A percentile compares a stretch with the other conserved stretches of the same genome.
Conservation (phyloP, 2,797 vertebrate genomes). For the Bovichtus diacanthus region DNA sequence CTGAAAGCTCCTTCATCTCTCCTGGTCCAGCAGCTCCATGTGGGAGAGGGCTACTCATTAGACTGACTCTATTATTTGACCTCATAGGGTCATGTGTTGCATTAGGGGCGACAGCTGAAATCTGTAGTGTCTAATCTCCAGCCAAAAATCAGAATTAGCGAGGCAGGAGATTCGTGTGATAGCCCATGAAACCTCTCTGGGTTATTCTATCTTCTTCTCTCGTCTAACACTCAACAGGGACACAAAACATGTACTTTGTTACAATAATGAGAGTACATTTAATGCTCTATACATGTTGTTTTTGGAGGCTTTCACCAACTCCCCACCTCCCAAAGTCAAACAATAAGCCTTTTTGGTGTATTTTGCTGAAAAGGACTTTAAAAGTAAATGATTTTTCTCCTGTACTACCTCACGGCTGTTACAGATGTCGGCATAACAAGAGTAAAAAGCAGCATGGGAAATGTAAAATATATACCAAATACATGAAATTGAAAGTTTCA, state of each 20-base stretch:
- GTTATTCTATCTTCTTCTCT: background rate
- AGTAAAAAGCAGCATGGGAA: background rate
- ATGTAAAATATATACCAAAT: background rate
- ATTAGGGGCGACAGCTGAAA: constrained; percentile 27
- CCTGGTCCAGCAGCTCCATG: constrained; percentile 39
- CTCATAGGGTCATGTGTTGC: constrained; percentile 30
- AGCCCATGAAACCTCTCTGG: constrained; percentile 4
- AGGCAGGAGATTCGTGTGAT: constrained; percentile 10
- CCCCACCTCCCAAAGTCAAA: no score
- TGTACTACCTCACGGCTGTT: background rate
- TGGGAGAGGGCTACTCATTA: constrained; percentile 56
- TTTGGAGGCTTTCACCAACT: no score
- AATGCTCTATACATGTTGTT: no score
- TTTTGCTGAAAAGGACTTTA: background rate
- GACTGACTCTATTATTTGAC: constrained; percentile 37
- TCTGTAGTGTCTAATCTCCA: constrained; percentile 23
- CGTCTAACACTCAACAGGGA: no score
- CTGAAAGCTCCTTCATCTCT: constrained; percentile 47
- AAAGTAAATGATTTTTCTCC: background rate
- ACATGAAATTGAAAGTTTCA: background rate
- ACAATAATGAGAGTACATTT: no score
- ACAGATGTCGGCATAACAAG: background rate
- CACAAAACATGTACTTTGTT: no score
- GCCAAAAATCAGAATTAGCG: constrained; percentile 14
- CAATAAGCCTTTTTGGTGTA: background rate